Evolutionary conservation across 2,888 invertebrate species (phyloP).

Genomic region (Neoscelio sp.): DNA sequence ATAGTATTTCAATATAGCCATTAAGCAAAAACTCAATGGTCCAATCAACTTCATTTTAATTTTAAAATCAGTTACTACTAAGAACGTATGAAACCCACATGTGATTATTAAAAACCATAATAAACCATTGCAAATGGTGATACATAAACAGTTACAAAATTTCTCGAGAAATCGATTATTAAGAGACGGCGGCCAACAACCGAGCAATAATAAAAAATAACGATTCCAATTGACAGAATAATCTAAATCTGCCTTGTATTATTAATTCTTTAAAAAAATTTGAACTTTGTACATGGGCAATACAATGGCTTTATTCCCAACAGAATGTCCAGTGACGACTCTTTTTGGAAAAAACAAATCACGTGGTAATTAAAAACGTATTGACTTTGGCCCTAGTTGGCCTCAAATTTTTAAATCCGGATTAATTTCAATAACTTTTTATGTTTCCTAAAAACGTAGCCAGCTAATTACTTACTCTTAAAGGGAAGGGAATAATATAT

Average conservation of each 20-base stretch:
- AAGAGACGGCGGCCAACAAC: conserved; percentile 71
- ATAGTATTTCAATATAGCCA: conserved; percentile 73
- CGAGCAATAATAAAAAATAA: conserved; percentile 74
- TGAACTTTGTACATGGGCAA: neutral
- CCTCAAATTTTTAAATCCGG: conserved; percentile 12
- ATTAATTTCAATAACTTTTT: too few relatives aligned
- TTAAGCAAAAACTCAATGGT: conserved; percentile 72
- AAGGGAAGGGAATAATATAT: too few relatives aligned
- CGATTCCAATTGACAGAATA: conserved; percentile 76
- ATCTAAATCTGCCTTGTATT: conserved; percentile 23
- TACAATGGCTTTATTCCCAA: neutral
- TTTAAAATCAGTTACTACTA: conserved; percentile 69
- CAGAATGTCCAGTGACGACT: neutral
- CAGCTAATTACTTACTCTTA: too few relatives aligned
- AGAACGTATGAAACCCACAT: conserved; percentile 62
- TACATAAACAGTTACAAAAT: neutral
- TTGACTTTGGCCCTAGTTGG: conserved; percentile 1
- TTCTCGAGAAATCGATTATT: conserved; percentile 5
- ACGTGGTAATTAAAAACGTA: neutral
- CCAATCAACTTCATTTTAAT: conserved; percentile 70
- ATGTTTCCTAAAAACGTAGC: too few relatives aligned
- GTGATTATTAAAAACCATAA: conserved; percentile 69
- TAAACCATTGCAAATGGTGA: conserved; percentile 59
- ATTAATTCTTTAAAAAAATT: conserved; percentile 7
- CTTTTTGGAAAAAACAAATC: conserved; percentile 2